Evolutionary conservation across 2,113 vertebrate genomes (phyloP).

Genomic region (Percina caprodes): DNA sequence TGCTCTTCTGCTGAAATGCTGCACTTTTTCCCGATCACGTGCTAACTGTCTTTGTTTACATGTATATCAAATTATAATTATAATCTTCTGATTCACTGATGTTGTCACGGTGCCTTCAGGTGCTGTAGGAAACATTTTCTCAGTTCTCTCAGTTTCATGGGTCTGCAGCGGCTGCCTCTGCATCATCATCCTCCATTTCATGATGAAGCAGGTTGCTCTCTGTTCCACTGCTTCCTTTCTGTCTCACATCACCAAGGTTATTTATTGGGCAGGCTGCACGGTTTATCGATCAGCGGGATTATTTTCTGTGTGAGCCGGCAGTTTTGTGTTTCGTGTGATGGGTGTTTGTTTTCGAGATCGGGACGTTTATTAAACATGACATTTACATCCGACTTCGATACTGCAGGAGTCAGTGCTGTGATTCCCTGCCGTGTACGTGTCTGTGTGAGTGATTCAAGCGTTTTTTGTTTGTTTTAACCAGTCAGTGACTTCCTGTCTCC

Average conservation of each 20-base stretch:
- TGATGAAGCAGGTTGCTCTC: conserved; percentile 34
- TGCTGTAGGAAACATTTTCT: neutral
- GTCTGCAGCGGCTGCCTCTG: conserved; percentile 14
- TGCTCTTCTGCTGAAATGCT: neutral
- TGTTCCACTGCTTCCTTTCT: conserved; percentile 31
- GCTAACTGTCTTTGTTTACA: no score
- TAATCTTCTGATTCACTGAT: neutral
- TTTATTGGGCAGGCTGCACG: conserved; percentile 36
- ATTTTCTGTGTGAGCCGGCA: conserved; percentile 35
- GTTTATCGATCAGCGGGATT: conserved; percentile 29
- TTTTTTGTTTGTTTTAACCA: conserved; percentile 30
- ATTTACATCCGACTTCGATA: neutral
- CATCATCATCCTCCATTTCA: conserved; percentile 30
- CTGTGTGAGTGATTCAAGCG: neutral
- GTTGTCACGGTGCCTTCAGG: conserved; percentile 15
- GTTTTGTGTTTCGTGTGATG: conserved; percentile 27
- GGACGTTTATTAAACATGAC: conserved; percentile 8
- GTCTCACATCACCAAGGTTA: conserved; percentile 50
- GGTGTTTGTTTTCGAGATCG: neutral
- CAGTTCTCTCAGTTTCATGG: neutral
- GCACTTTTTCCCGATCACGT: no score
- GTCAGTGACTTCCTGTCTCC: conserved; percentile 76
- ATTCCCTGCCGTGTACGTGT: neutral
- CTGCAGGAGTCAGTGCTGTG: neutral
- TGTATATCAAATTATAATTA: neutral